A percentile compares a stretch with the other conserved stretches of the same genome.
Evolutionary conservation across 2,797 vertebrate genomes (phyloP).

Genomic region (Tinamus major): DNA sequence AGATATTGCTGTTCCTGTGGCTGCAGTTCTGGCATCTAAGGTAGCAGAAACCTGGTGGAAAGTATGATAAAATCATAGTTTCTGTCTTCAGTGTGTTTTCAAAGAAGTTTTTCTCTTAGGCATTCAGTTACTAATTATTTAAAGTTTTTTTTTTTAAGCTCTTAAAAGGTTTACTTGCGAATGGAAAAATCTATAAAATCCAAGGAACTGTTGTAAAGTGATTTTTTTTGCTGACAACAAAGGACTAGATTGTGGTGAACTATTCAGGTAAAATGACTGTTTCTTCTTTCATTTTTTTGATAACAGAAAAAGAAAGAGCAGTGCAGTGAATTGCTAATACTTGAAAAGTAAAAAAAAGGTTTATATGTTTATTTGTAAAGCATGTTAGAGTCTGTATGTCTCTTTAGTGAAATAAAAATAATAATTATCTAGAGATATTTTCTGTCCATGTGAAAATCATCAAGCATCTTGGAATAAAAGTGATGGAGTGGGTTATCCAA

Average conservation of each 20-base stretch:
- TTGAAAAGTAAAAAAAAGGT: neutral
- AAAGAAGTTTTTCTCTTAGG: conserved; percentile 45
- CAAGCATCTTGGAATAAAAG: neutral
- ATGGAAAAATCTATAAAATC: conserved; percentile 73
- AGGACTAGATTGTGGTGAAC: conserved; percentile 21
- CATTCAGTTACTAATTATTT: conserved; percentile 52
- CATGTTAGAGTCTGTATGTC: neutral
- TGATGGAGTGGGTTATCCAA: neutral
- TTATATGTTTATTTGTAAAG: conserved; percentile 28
- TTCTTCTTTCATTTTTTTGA: neutral
- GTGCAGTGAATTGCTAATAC: neutral
- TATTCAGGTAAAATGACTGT: conserved; percentile 29
- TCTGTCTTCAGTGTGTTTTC: conserved; percentile 36
- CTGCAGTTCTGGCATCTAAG: conserved; percentile 27
- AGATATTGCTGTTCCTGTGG: conserved; percentile 28
- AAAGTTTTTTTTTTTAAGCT: conserved; percentile 24
- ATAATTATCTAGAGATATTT: neutral
- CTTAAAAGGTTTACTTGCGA: conserved; percentile 41
- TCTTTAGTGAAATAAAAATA: neutral
- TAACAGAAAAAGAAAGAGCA: neutral
- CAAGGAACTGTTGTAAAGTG: conserved; percentile 53
- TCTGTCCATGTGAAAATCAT: neutral
- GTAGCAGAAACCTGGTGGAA: neutral
- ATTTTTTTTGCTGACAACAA: conserved; percentile 54
- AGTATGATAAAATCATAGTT: conserved; percentile 37